Evolutionary conservation across 2,113 vertebrate species (phyloP).

Genomic region (Dunckerocampus dactyliophorus): DNA sequence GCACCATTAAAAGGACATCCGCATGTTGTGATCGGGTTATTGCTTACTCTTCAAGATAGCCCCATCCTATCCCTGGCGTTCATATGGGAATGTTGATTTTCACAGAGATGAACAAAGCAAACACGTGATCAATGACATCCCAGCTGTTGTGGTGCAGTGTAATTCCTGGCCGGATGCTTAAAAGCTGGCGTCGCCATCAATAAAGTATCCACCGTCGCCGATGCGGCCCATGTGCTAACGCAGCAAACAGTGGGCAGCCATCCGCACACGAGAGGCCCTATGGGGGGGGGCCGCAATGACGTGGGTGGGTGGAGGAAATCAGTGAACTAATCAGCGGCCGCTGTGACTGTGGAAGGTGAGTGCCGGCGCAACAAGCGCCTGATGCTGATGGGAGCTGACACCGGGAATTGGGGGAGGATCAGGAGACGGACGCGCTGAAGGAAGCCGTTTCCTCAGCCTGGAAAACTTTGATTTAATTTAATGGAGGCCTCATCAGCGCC

Average conservation of each 20-base stretch:
- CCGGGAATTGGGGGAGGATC: constrained; percentile 57
- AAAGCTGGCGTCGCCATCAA: constrained; percentile 24
- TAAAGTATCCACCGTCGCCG: constrained; percentile 36
- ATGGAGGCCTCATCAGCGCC: constrained; percentile 50
- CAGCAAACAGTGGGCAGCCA: constrained; percentile 43
- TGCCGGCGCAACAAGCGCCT: constrained; percentile 35
- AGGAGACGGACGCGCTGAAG: constrained; percentile 57
- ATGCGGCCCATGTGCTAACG: constrained; percentile 20
- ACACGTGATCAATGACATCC: constrained; percentile 1
- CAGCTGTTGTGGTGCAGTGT: neutral
- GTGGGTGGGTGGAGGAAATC: constrained; percentile 45
- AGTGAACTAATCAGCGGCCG: constrained; percentile 56
- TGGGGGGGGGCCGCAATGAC: constrained; percentile 26
- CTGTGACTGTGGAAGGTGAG: constrained; percentile 47
- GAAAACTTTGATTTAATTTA: constrained; percentile 64
- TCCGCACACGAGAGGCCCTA: constrained; percentile 36
- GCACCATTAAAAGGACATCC: too few species aligned
- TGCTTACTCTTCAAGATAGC: neutral
- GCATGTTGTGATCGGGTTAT: too few species aligned
- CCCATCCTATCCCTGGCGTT: neutral
- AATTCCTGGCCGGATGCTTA: neutral
- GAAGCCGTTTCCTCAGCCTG: constrained; percentile 53
- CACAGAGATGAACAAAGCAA: neutral
- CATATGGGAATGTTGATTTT: constrained; percentile 1
- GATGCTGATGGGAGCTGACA: constrained; percentile 65